Evolutionary conservation across 2,797 vertebrate genomes (phyloP), one percentile per base, ranked within the genome.

Genomic region (Iguana delicatissima): DNA sequence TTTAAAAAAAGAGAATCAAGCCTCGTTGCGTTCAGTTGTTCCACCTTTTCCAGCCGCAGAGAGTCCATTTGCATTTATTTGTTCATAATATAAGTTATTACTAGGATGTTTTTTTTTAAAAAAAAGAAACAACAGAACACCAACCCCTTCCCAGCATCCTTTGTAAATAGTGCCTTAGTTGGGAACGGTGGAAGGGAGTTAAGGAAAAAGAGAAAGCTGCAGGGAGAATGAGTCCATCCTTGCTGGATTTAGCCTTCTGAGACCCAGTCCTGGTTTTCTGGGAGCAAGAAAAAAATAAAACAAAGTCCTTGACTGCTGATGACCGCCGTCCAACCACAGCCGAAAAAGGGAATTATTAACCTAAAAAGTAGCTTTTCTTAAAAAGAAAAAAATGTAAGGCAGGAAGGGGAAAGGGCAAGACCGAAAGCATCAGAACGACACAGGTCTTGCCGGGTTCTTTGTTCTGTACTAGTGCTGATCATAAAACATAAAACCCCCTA

Each of bases 401-500:
- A 57, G 59, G 87, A 35, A 79, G 20, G n/a, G 42, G 4, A 52
- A 46, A 35, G 57, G 7, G 46, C 32, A 83, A 46, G 46, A 52
- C 67, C 18, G 35, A 35, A 83, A 90, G 57, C 57, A 76, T 46
- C 57, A 1, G 18, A 59, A 35, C 20, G 29, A 46, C 84, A 6
- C 16, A 1, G 1, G 12, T 38, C 69, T 52, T 62, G 69, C 16
- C 4, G 10, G 8, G 29, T n/a, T 96, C 95, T 93, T 95, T 10
- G 83, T 93, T 94, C 94, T 93, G 95, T 97, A 96, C 97, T 97
- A 96, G 74, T 86, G 85, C 79, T 59, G 79, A 73, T 83, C 18
- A 3, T 32, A 96, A 96, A 96, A 95, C 79, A 87, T 95, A 94
- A 89, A 94, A 55, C 77, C 46, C 64, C 87, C 42, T 91, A 93